Percentiles rank a stretch among this genome's conserved stretches.
phyloP scores from a whole-genome alignment of 1,140 invertebrate species.

The Halyomorpha halys region DNA sequence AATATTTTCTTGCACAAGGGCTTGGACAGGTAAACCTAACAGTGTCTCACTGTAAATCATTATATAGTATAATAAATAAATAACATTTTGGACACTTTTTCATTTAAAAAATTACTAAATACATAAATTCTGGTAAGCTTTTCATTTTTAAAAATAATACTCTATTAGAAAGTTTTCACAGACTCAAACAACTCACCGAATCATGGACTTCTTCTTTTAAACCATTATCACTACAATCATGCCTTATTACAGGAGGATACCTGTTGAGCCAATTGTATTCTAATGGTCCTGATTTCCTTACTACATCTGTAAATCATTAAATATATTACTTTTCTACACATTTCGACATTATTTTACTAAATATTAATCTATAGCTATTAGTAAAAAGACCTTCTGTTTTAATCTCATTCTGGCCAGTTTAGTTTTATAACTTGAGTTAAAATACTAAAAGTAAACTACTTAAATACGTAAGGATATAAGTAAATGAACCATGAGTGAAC shows the following conservation, averaged over 20 bases:
- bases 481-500: too few species aligned
- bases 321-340: neutral
- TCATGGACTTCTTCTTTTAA: constrained; percentile 3
- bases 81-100: too few species aligned
- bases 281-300: constrained; percentile 1
- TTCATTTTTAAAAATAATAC: too few species aligned
- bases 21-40: too few species aligned
- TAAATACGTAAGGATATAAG: neutral
- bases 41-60: too few species aligned
- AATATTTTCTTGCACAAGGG: too few species aligned
- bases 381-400: neutral
- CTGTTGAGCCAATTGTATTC: constrained; percentile 3
- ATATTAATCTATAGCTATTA: neutral
- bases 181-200: neutral
- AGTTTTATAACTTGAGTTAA: neutral
- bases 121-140: too few species aligned
- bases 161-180: too few species aligned
- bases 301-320: neutral
- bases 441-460: neutral
- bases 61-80: too few species aligned
- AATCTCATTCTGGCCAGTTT: neutral
- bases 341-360: neutral
- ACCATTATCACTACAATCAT: neutral
- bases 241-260: neutral
- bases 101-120: too few species aligned